These are phyloP conservation scores for Bufo gargarizans DNA, from an alignment of 2,113 vertebrate species.

Conservation along the genomic window DNA sequence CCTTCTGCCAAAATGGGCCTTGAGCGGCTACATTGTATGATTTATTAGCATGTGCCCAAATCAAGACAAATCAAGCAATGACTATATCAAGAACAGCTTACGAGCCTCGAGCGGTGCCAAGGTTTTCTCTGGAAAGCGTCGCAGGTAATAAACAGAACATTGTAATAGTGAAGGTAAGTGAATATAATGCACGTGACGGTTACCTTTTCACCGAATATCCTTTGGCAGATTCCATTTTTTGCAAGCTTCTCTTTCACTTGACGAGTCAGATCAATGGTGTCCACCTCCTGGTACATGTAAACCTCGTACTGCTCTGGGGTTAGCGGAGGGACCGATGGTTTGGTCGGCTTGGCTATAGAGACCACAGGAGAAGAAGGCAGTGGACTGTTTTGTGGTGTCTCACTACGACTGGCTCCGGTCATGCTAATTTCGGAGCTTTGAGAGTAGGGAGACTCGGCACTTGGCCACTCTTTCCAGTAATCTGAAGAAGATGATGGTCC, in stretches of 20 bases:
- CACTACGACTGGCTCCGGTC: conserved; percentile 80
- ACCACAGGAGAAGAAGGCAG: conserved; percentile 83
- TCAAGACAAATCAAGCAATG: conserved; percentile 49
- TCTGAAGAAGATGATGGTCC: conserved; percentile 79
- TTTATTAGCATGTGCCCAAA: conserved; percentile 50
- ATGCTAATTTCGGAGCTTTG: conserved; percentile 84
- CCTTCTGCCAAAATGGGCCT: conserved; percentile 37
- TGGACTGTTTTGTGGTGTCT: conserved; percentile 86
- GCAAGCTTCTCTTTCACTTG: conserved; percentile 92
- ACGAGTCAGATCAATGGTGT: conserved; percentile 88
- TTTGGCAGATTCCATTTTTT: conserved; percentile 92
- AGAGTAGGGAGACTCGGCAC: conserved; percentile 83
- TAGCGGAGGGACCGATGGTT: conserved; percentile 82
- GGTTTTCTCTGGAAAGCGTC: conserved; percentile 41
- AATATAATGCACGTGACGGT: conserved; percentile 32
- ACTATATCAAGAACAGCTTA: conserved; percentile 41
- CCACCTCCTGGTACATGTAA: conserved; percentile 94
- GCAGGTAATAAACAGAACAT: conserved; percentile 18
- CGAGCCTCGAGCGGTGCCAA: background rate
- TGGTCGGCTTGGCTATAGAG: conserved; percentile 79
- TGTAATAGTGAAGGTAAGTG: conserved; percentile 10
- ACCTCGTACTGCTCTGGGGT: conserved; percentile 91
- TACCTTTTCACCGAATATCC: conserved; percentile 93
- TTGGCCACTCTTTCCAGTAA: conserved; percentile 89
- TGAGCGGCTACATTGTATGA: conserved; percentile 46